These are phyloP conservation scores for Pterobdella sp. DNA, from an alignment of 2,888 invertebrate genomes.

Conservation along the genomic window DNA sequence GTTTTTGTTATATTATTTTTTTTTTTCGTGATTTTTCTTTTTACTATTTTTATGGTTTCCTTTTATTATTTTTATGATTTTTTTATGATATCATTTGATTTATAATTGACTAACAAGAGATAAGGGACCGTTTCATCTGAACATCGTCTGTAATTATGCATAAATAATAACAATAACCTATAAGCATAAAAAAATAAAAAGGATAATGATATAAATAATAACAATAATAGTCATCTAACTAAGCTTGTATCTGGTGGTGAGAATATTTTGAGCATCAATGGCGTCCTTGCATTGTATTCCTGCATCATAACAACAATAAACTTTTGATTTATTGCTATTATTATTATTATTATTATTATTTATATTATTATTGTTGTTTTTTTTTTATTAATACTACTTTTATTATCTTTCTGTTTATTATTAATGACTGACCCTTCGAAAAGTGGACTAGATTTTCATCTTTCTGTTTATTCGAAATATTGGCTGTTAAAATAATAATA, in stretches of 20 bases:
- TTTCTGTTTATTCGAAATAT: neutral
- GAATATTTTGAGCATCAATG: neutral
- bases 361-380: neutral
- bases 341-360: neutral
- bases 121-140: neutral
- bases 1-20: too few relatives aligned
- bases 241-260: neutral
- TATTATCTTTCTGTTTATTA: neutral
- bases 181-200: neutral
- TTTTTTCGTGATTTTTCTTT: too few relatives aligned
- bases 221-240: neutral
- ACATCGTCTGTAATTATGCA: neutral
- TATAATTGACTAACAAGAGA: slow-evolving; percentile 2
- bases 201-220: neutral
- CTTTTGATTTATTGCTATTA: neutral
- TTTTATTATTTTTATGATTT: neutral
- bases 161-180: neutral
- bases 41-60: neutral
- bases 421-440: neutral
- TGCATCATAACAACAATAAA: neutral
- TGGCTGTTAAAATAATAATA: neutral
- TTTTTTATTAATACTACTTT: neutral
- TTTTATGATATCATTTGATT: slow-evolving; percentile 4
- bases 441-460: neutral
- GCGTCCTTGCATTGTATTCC: neutral